Base-by-base conservation (phyloP, 2,888 invertebrate species). In the Ceramica pisi region DNA sequence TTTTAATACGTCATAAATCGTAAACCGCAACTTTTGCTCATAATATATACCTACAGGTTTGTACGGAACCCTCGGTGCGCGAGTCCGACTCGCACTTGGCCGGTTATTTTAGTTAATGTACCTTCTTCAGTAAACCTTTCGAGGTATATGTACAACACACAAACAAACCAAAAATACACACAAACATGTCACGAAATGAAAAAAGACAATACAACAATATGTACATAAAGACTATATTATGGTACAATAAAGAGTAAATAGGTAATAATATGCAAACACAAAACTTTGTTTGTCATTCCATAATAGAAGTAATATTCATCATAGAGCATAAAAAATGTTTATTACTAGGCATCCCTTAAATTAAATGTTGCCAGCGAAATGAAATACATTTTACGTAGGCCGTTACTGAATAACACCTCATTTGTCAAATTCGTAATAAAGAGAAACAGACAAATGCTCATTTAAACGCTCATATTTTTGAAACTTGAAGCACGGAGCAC, bases 381-480 rank as follows among this genome's bases (percentile, higher is more conserved):
- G 56, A 80, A 79, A 79, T 63, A 82, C 69, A 61, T 73, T 79
- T 73, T 78, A 64, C 46, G 61, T 56, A 62, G 53, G 65, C 64
- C 44, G 21, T 67, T 60, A 55, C 72, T 77, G 53, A 67, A 64
- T 77, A 79, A 67, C 64, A 78, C 75, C 69, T 82, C 69, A 78
- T 82, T 79, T 82, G 79, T 74, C 79, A 78, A 78, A 70, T 57
- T 61, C 51, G 48, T 79, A 77, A 77, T 79, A 79, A 81, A 81
- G 63, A 56, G 56, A 53, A 77, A 67, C 63, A 64, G 51, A 71
- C 77, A 63, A 77, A 81, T 71, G 71, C 57, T 64, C 63, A 67
- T 71, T 61, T 81, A 79, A 77, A 77, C 67, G 56, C 56, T 38
- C 41, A 77, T 76, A 67, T 71, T 77, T 46, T 71, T 61, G 21